Conservation (phyloP, 2,797 vertebrate species). For the Sebastiscus tertius region DNA sequence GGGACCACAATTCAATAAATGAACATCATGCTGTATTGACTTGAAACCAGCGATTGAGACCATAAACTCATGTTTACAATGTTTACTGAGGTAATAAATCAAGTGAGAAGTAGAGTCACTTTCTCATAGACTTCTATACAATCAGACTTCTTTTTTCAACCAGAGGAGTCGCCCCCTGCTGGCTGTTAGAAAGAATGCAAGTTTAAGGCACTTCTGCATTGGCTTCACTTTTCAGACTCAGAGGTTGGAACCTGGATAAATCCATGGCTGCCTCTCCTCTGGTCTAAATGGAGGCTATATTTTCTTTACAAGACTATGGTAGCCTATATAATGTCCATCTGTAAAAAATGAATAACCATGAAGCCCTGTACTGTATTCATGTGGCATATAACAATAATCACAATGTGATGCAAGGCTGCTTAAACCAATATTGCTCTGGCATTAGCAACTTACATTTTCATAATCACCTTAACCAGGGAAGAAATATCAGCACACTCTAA, state of each 20-base stretch:
- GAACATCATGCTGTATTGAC: too few relatives aligned
- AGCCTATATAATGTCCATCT: background rate
- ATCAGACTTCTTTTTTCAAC: too few relatives aligned
- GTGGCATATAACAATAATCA: slow-evolving; percentile 3
- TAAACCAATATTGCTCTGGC: slow-evolving; percentile 34
- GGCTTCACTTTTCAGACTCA: too few relatives aligned
- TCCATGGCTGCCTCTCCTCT: background rate
- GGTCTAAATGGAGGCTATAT: background rate
- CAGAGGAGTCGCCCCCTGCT: too few relatives aligned
- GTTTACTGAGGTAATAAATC: too few relatives aligned
- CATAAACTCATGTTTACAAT: too few relatives aligned
- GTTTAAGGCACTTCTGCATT: too few relatives aligned
- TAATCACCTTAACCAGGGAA: slow-evolving; percentile 59
- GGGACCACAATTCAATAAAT: too few relatives aligned
- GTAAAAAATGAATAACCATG: background rate
- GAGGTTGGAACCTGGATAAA: fast-evolving
- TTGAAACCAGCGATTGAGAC: too few relatives aligned
- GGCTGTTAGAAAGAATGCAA: too few relatives aligned
- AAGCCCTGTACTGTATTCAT: background rate
- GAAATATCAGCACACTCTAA: slow-evolving; percentile 62
- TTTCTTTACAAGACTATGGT: background rate
- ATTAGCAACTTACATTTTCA: slow-evolving; percentile 57
- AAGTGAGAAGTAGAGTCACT: fast-evolving
- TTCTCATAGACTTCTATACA: too few relatives aligned
- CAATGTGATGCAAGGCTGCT: background rate